These are phyloP conservation scores for Drosophila prostipennis DNA, from an alignment of 2,888 invertebrate genomes.

Conservation along the genomic window DNA sequence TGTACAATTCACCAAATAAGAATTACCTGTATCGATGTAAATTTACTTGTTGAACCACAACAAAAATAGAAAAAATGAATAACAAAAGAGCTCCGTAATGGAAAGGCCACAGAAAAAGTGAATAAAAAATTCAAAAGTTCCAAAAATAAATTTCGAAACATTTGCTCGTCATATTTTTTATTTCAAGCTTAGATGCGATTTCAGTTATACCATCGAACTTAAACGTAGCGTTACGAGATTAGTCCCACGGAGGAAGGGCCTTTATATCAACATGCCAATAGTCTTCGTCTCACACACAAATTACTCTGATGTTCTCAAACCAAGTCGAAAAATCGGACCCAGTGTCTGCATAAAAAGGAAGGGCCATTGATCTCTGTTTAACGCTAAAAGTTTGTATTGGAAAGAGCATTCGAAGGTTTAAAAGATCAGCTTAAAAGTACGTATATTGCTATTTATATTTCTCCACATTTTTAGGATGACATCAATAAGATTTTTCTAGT, in stretches of 20 bases:
- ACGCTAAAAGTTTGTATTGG: conserved; percentile 27
- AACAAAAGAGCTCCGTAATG: conserved; percentile 52
- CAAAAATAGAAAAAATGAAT: conserved; percentile 40
- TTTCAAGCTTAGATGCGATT: conserved; percentile 68
- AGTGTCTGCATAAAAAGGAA: conserved; percentile 23
- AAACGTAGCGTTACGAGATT: conserved; percentile 11
- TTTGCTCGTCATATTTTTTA: conserved; percentile 67
- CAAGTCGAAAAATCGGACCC: conserved; percentile 9
- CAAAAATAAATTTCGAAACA: conserved; percentile 69
- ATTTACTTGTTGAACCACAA: conserved; percentile 43
- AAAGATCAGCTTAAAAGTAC: conserved; percentile 8
- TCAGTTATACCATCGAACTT: conserved; percentile 59
- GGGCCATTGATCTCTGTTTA: conserved; percentile 13
- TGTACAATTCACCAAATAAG: conserved; percentile 60
- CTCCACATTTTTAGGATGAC: conserved; percentile 8
- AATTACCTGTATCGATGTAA: conserved; percentile 55
- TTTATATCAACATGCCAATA: conserved; percentile 21
- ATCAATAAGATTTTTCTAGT: not conserved
- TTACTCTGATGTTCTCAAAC: conserved; percentile 13
- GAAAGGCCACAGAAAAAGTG: conserved; percentile 55
- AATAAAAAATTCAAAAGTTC: conserved; percentile 56
- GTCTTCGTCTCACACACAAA: conserved; percentile 11
- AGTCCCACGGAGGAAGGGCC: conserved; percentile 48
- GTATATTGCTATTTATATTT: conserved; percentile 10
- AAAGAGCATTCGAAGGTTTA: conserved; percentile 2